Conservation (phyloP, 2,113 vertebrate genomes). For the Anser cygnoides region DNA sequence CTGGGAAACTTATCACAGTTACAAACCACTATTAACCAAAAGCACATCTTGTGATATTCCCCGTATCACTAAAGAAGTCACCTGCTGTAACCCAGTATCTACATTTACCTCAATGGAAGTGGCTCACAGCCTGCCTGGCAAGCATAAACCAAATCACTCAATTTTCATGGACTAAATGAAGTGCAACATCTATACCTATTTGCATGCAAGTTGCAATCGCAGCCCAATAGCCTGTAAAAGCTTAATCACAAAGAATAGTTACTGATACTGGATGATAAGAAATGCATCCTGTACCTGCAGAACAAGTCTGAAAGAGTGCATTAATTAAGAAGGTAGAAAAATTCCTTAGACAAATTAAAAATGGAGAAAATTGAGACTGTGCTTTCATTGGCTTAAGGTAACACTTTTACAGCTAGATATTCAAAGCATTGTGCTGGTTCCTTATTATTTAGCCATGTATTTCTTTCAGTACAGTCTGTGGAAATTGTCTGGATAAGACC, state of each 20-base stretch:
- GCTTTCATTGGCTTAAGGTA: background rate
- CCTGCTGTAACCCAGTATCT: background rate
- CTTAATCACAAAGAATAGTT: background rate
- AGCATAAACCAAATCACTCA: background rate
- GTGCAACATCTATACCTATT: background rate
- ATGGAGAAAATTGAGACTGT: background rate
- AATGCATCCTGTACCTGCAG: background rate
- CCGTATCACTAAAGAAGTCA: background rate
- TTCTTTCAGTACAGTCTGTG: background rate
- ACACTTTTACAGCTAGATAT: background rate
- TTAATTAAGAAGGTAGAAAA: background rate
- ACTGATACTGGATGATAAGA: background rate
- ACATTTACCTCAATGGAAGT: background rate
- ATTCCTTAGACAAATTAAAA: background rate
- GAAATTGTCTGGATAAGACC: background rate
- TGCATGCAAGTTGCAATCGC: background rate
- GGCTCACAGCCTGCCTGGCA: background rate
- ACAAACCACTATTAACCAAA: constrained; percentile 1
- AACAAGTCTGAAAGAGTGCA: background rate
- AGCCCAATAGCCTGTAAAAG: background rate
- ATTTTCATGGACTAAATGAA: background rate
- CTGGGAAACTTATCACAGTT: constrained; percentile 27
- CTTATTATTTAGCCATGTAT: background rate
- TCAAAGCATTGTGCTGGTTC: background rate
- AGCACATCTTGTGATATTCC: constrained; percentile 5